phyloP scores from a whole-genome alignment of 2,888 invertebrate genomes.

The Hirudinaria manillensis region DNA sequence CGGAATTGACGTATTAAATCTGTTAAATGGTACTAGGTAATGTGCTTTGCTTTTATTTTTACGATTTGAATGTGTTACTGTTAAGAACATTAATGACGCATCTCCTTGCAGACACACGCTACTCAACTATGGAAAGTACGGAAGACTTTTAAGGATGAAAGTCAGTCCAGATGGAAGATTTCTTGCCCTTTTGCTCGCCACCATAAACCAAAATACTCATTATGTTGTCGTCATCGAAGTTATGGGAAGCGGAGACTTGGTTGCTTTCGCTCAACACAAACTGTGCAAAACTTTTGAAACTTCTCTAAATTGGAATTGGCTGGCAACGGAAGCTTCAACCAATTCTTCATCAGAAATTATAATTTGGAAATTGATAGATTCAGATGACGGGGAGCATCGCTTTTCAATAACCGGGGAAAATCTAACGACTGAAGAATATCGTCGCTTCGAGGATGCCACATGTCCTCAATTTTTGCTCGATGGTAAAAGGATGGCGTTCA shows the following conservation, averaged over 20 bases:
- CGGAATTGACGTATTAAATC: conserved; percentile 43
- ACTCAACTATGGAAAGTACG: conserved; percentile 40
- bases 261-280: conserved; percentile 30
- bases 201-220: conserved; percentile 20
- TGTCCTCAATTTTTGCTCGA: conserved; percentile 21
- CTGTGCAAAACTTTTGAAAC: conserved; percentile 30
- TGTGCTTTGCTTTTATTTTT: conserved; percentile 19
- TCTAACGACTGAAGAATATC: background rate
- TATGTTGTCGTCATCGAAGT: conserved; percentile 36
- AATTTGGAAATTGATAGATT: conserved; percentile 23
- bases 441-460: conserved; percentile 8
- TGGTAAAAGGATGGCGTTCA: conserved; percentile 8
- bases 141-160: conserved; percentile 39
- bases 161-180: conserved; percentile 34
- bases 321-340: conserved; percentile 16
- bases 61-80: too few relatives aligned
- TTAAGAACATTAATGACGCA: background rate
- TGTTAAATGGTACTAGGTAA: conserved; percentile 35
- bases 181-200: conserved; percentile 38
- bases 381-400: background rate
- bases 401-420: background rate
- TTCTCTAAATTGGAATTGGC: conserved; percentile 24
- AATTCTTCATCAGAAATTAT: background rate
- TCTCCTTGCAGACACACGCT: conserved; percentile 22
- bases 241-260: background rate